These are phyloP conservation scores for Standfussiana lucernea DNA, from an alignment of 2,888 invertebrate species.

Conservation along the genomic window DNA sequence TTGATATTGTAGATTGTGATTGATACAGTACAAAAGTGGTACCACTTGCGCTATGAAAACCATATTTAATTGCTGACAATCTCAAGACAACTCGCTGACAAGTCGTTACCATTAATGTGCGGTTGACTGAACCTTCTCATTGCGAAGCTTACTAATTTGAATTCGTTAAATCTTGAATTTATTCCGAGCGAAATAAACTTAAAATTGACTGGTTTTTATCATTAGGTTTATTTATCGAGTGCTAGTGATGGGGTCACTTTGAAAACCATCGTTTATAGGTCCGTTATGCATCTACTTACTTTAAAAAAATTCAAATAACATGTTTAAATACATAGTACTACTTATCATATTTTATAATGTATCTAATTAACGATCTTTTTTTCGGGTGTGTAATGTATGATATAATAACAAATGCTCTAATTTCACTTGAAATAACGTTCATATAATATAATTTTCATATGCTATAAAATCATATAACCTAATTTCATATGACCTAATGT, in stretches of 20 bases:
- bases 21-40: slow-evolving; percentile 2
- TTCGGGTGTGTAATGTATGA: too few species aligned
- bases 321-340: slow-evolving; percentile 4
- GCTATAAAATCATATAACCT: too few species aligned
- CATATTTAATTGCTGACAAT: neutral
- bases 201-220: slow-evolving; percentile 20
- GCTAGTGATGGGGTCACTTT: slow-evolving; percentile 3
- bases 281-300: neutral
- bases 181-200: slow-evolving; percentile 10
- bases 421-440: too few species aligned
- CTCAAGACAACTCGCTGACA: too few species aligned
- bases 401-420: too few species aligned
- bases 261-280: neutral
- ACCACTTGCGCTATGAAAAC: neutral
- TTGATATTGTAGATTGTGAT: neutral
- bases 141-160: slow-evolving; percentile 6
- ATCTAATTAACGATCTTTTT: slow-evolving; percentile 21
- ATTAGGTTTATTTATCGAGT: slow-evolving; percentile 1
- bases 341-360: neutral
- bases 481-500: too few species aligned
- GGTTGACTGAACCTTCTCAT: slow-evolving; percentile 17
- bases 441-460: too few species aligned
- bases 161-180: slow-evolving; percentile 11
- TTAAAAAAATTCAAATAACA: slow-evolving; percentile 19
- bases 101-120: neutral